Conservation (phyloP, 2,113 vertebrate species). For the Pollimyrus isidori region DNA sequence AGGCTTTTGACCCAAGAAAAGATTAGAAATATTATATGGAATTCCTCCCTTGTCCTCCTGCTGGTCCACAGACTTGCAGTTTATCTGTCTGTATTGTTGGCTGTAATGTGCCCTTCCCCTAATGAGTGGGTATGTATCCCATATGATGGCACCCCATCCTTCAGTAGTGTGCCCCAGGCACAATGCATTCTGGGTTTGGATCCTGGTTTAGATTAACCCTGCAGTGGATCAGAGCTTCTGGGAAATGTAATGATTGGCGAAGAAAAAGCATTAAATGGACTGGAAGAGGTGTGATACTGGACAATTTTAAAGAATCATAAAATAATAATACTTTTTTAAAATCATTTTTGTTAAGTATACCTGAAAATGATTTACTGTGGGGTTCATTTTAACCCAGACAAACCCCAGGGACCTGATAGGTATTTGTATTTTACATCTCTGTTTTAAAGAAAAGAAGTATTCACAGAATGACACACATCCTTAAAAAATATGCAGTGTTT, state of each 20-base stretch:
- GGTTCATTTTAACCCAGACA: not conserved
- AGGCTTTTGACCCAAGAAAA: not conserved
- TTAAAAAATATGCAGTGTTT: not conserved
- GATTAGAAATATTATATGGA: not conserved
- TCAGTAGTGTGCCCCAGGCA: not conserved
- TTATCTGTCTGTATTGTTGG: not conserved
- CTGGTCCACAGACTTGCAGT: not conserved
- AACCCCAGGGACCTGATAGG: not conserved
- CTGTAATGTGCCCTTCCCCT: not conserved
- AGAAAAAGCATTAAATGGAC: not conserved
- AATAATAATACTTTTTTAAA: not conserved
- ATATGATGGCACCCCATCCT: not conserved
- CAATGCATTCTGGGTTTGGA: not conserved
- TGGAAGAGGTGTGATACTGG: not conserved
- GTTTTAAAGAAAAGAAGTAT: not conserved
- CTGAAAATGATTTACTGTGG: not conserved
- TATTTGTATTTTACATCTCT: not conserved
- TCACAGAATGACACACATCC: not conserved
- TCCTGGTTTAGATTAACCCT: not conserved
- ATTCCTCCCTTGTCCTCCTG: not conserved
- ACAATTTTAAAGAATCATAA: not conserved
- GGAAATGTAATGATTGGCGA: not conserved
- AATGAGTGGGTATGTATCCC: not conserved
- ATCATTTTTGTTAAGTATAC: not conserved
- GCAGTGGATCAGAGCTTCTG: not conserved